Conservation (phyloP, 2,797 vertebrate species). For the Enteromius afrohamiltoni region DNA sequence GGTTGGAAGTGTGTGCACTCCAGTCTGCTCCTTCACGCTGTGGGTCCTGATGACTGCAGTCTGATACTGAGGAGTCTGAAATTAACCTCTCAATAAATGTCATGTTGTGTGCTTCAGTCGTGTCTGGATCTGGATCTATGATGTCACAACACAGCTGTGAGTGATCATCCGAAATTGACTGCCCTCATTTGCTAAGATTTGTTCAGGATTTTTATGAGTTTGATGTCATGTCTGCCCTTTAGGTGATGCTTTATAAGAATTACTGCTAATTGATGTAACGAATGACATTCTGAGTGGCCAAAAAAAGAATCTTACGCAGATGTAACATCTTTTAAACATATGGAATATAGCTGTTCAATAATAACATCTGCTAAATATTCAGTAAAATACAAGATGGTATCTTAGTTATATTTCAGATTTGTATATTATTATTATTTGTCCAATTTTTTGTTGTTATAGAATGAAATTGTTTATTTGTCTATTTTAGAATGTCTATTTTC, state of each 20-base stretch:
- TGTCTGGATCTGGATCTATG: constrained; percentile 6
- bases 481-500: not conserved
- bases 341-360: not conserved
- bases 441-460: not conserved
- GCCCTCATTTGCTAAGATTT: constrained; percentile 33
- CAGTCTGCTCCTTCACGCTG: not conserved
- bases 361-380: not conserved
- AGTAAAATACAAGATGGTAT: not conserved
- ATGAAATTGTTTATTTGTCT: not conserved
- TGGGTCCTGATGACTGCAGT: constrained; percentile 16
- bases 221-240: constrained; percentile 27
- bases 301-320: not conserved
- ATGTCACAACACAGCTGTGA: constrained; percentile 43
- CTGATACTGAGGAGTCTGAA: constrained; percentile 25
- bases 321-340: not conserved
- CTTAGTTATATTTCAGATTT: not conserved
- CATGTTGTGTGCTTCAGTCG: constrained; percentile 11
- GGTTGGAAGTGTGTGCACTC: not conserved
- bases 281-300: constrained; percentile 13
- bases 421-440: not conserved
- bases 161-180: constrained; percentile 32
- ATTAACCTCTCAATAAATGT: constrained; percentile 36
- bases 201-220: constrained; percentile 33
- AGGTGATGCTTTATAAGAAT: not conserved
- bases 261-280: constrained; percentile 14